Evolutionary conservation across 2,113 vertebrate genomes (phyloP).

Genomic region (Tautogolabrus adspersus): DNA sequence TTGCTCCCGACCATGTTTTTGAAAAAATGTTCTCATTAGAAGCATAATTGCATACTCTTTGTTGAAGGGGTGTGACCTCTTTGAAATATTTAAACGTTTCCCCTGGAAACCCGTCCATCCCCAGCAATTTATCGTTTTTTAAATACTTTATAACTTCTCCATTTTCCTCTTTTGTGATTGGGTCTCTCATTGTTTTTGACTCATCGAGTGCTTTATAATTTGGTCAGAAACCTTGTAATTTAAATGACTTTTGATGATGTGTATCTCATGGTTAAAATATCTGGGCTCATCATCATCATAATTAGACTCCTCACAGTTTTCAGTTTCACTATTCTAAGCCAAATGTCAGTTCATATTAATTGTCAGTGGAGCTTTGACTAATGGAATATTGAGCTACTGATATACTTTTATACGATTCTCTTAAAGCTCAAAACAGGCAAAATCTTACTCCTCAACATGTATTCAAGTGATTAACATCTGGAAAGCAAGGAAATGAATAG

Average conservation of each 20-base stretch:
- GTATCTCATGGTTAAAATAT: neutral
- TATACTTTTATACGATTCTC: neutral
- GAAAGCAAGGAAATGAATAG: neutral
- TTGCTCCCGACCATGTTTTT: too few relatives aligned
- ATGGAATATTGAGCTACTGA: neutral
- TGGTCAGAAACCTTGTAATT: neutral
- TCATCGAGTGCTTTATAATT: neutral
- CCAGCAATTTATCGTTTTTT: too few relatives aligned
- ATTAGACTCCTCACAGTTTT: constrained; percentile 8
- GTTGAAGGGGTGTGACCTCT: too few relatives aligned
- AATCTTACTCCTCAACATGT: neutral
- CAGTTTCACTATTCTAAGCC: neutral
- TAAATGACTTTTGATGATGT: constrained; percentile 2
- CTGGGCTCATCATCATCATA: constrained; percentile 13
- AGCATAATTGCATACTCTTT: too few relatives aligned
- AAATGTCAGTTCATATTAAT: constrained; percentile 11
- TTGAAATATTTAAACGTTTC: too few relatives aligned
- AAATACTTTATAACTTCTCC: too few relatives aligned
- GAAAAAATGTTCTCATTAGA: too few relatives aligned
- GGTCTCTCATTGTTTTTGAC: too few relatives aligned
- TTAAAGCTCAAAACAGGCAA: neutral
- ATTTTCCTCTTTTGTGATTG: too few relatives aligned
- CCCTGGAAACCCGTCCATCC: too few relatives aligned
- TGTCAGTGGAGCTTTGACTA: constrained; percentile 1
- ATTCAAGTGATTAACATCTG: neutral